Percentiles rank a stretch among this genome's conserved stretches.
Conservation (phyloP, 2,888 invertebrate species). For the Meghimatium bilineatum region DNA sequence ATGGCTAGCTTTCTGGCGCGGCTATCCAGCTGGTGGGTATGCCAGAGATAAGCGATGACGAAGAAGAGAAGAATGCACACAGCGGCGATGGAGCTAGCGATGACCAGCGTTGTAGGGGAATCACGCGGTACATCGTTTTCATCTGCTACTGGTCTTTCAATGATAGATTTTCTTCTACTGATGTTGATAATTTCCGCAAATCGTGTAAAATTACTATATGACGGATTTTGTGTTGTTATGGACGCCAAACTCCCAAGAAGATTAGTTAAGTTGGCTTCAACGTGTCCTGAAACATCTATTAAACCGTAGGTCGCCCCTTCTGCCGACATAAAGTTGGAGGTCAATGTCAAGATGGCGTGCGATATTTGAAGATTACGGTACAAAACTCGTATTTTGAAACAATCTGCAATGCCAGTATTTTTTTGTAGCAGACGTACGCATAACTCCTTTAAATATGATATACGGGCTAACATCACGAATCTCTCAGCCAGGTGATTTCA, state of each 20-base stretch:
- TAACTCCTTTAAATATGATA: neutral
- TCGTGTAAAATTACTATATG: neutral
- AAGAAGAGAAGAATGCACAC: slow-evolving; percentile 68
- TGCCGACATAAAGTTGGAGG: neutral
- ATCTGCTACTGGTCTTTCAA: neutral
- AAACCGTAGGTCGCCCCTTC: neutral
- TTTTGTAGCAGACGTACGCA: no score
- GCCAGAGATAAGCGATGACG: slow-evolving; percentile 68
- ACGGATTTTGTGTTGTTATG: neutral
- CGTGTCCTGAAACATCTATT: neutral
- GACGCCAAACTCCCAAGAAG: neutral
- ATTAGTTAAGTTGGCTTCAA: neutral
- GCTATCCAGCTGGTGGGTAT: slow-evolving; percentile 65
- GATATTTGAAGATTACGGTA: neutral
- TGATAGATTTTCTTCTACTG: neutral
- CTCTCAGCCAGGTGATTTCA: neutral
- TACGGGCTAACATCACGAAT: neutral
- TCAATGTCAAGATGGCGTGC: neutral
- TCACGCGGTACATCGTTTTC: slow-evolving; percentile 43
- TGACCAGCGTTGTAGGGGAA: slow-evolving; percentile 65
- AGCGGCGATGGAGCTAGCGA: slow-evolving; percentile 68
- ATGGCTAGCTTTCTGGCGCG: slow-evolving; percentile 66
- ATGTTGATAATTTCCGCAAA: neutral
- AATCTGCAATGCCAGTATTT: neutral
- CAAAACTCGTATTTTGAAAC: neutral